Conservation (phyloP, 2,797 vertebrate species). For the Pangasius larnaudii region DNA sequence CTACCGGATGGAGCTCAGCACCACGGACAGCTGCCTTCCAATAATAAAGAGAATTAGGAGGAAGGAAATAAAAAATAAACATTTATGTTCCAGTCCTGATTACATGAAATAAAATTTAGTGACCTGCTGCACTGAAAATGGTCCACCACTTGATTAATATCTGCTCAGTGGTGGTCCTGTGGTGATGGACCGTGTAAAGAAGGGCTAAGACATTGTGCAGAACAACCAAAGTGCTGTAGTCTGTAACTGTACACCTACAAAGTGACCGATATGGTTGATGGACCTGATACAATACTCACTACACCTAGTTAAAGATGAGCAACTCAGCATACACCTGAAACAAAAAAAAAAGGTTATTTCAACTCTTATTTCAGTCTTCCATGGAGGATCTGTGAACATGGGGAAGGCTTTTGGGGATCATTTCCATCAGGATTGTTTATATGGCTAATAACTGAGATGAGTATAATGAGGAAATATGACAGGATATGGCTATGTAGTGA, state of each 20-base stretch:
- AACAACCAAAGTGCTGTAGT: background rate
- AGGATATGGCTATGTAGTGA: slow-evolving; percentile 5
- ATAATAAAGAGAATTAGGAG: background rate
- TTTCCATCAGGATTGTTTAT: slow-evolving; percentile 1
- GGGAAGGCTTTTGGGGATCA: background rate
- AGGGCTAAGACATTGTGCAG: background rate
- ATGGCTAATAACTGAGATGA: background rate
- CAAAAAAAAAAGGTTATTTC: background rate
- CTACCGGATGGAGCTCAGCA: background rate
- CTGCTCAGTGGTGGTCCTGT: background rate
- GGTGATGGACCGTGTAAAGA: background rate
- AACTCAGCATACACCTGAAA: background rate
- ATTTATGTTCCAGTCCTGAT: too few relatives aligned
- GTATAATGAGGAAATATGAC: background rate
- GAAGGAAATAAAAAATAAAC: background rate
- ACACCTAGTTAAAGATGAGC: background rate
- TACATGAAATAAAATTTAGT: too few relatives aligned
- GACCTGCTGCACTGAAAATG: too few relatives aligned
- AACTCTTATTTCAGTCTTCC: background rate
- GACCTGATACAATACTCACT: background rate
- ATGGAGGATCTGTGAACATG: background rate
- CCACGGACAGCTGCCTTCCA: slow-evolving; percentile 15
- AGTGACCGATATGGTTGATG: background rate
- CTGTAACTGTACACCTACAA: background rate
- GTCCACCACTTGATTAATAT: too few relatives aligned